A percentile compares a stretch with the other conserved stretches of the same genome.
Conservation (phyloP, 1,140 invertebrate genomes). For the Ericerus pela region DNA sequence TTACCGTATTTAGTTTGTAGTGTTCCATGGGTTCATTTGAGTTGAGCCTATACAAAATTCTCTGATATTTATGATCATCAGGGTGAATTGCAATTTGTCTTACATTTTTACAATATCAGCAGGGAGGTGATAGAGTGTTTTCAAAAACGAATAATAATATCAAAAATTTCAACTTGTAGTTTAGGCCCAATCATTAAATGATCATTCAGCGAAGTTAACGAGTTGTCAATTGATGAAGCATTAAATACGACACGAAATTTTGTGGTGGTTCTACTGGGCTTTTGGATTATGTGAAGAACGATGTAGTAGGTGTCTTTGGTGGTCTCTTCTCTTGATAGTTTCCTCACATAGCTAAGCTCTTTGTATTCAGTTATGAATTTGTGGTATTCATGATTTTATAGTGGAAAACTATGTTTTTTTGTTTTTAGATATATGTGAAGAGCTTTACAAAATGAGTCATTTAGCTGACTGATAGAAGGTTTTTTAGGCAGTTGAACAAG, state of each 20-base stretch:
- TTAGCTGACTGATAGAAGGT: not conserved
- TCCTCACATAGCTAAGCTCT: no score
- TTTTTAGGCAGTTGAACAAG: not conserved
- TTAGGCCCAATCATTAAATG: not conserved
- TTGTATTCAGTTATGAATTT: no score
- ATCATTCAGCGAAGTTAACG: not conserved
- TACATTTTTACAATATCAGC: not conserved
- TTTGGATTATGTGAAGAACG: not conserved
- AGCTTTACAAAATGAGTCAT: no score
- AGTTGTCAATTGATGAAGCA: not conserved
- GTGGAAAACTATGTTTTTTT: not conserved
- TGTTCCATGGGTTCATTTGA: no score
- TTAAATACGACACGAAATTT: not conserved
- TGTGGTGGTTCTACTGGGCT: not conserved
- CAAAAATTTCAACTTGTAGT: not conserved
- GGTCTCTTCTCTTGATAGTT: not conserved
- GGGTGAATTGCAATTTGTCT: not conserved
- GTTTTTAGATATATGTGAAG: not conserved
- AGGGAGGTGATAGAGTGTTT: not conserved
- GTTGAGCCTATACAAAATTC: no score
- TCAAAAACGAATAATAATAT: not conserved
- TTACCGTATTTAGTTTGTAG: no score
- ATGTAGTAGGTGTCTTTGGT: not conserved
- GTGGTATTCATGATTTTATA: not conserved
- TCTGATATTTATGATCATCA: not conserved